Conservation (phyloP, 2,113 vertebrate genomes). For the Chlamydotis undulata region DNA sequence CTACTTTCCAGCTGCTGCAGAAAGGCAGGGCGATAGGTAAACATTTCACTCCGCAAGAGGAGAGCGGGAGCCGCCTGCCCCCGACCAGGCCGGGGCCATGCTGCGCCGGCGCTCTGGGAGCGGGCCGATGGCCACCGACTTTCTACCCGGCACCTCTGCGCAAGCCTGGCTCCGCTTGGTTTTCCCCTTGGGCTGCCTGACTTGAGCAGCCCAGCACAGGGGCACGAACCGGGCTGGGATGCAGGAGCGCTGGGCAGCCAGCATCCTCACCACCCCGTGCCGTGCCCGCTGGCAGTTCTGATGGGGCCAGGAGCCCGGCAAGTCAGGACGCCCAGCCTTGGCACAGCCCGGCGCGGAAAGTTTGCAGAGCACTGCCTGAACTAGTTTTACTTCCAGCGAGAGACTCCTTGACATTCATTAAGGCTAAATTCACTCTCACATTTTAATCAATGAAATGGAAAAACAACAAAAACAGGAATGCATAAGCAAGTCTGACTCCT, state of each 20-base stretch:
- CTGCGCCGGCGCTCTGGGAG: background rate
- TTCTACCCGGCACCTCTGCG: accelerated
- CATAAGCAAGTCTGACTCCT: background rate
- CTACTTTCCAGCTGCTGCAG: conserved; percentile 59
- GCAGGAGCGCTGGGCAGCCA: background rate
- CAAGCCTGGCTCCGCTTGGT: background rate
- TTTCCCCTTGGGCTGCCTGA: background rate
- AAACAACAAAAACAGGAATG: conserved; percentile 29
- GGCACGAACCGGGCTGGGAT: accelerated
- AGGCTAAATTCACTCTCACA: conserved; percentile 30
- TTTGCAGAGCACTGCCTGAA: background rate
- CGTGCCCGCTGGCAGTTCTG: accelerated
- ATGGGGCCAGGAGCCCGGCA: background rate
- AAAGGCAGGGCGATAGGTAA: conserved; percentile 3
- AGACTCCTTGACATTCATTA: conserved; percentile 42
- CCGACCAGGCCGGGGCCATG: accelerated
- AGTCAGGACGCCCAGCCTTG: background rate
- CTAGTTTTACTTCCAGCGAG: background rate
- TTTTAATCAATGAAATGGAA: conserved; percentile 63
- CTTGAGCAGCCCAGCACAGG: background rate
- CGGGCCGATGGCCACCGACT: accelerated
- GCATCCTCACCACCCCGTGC: accelerated
- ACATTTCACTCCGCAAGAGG: background rate
- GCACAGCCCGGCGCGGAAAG: background rate
- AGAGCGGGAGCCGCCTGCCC: background rate